Base-by-base conservation (phyloP, 2,113 vertebrate species). In the Xiphorhynchus elegans region DNA sequence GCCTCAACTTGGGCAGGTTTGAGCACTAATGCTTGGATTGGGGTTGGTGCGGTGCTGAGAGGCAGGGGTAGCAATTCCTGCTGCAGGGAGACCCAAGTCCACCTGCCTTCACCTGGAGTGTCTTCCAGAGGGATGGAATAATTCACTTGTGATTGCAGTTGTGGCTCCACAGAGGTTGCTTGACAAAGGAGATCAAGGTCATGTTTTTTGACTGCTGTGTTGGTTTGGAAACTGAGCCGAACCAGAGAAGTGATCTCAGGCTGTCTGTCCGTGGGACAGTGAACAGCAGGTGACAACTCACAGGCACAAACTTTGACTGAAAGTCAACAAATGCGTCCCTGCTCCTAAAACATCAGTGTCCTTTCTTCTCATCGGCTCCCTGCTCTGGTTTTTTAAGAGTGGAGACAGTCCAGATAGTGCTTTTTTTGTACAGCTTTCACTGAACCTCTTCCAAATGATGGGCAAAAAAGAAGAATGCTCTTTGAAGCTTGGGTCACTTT, bases 111-210 rank as follows among this genome's bases (percentile, higher is more conserved):
- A 49, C 37, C 66, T 44, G 24, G 20, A 75, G 15, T 44, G 20
- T 77, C 42, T 86, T 63, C 19, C 44, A 14, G 60, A 67, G n/a
- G 58, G 56, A 35, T 11, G 42, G n/a, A 72, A 46, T 15, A 25
- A 18, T 56, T 84, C 42, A 2, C 29, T 69, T 69, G 87, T 0
- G 0, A 42, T 42, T 42, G 40, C 40, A 15, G 49, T 40, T 82
- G 29, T 1, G 1, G 40, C 14, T 91, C 58, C 0, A 0, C 1
- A 0, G 62, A 64, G 12, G 10, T 62, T 82, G 40, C 42, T 31
- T 53, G 33, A 52, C 81, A 26, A 47, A 37, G 29, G 46, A 37
- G 42, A 55, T 75, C 26, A 42, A 50, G 73, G 69, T 64, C 13
- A n/a, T 2, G 0, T 1, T 35, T 90, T 91, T 72, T 62, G 23